Evolutionary conservation across 2,113 vertebrate genomes (phyloP), one percentile per base, ranked within the genome.

Genomic region (cat (Felis catus)): DNA sequence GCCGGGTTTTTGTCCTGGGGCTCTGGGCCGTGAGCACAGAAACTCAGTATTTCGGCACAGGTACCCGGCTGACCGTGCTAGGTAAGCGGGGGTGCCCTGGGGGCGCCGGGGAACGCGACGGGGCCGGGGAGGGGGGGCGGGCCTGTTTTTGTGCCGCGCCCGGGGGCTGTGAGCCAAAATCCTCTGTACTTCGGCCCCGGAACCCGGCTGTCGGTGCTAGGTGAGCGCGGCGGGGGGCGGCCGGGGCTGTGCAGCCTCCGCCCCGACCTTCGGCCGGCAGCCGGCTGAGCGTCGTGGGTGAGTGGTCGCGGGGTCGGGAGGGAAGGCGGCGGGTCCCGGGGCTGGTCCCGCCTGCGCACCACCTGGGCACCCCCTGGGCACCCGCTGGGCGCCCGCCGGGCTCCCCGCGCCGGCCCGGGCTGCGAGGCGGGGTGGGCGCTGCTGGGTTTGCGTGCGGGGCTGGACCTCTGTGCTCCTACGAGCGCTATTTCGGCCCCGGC

Each of bases 141-240:
- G 51, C 27, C 71, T 7, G n/a, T 98, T 98, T 83, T 51, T 97
- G 74, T 84, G 91, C 55, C 25, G 83, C 4, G 0, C 0, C 63
- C 1, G 12, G 27, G 33, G 93, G 91, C 97, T 93, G 97, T 98
- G 97, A 39, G 63, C 70, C 84, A 85, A 2, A 0, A 93, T 15
- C 19, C 95, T 41, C 94, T 88, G 16, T 41, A 90, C 45, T 99
- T 98, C 11, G 98, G 98, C 86, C 36, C 2, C 0, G 97, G 96
- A 4, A 97, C 96, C 7, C 86, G 97, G 65, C 96, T 98, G 16
- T 74, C 13, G 2, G 97, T 98, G 79, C 36, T 93, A 90, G 97
- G 97, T 98, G 87, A 98, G 98, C 39, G 0, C 23, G 71, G 29
- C 9, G 1, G 41, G 23, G 0, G 27, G 39, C 23, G 14, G n/a